These are phyloP conservation scores for Caenorhabditis zanzibari DNA, from an alignment of 2,888 invertebrate species.

Conservation along the genomic window DNA sequence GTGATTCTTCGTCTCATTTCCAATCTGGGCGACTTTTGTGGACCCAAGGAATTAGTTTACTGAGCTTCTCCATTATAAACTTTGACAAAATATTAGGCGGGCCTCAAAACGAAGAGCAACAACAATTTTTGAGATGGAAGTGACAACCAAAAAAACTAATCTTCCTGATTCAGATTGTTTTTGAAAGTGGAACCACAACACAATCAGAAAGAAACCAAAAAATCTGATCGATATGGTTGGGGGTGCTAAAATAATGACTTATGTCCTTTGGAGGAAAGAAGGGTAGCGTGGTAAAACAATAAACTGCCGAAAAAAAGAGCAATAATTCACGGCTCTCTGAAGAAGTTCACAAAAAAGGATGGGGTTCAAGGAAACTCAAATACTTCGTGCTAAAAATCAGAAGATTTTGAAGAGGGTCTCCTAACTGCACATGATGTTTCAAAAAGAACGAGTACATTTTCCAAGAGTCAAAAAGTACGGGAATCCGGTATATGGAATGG, in stretches of 20 bases:
- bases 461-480: slow-evolving; percentile 29
- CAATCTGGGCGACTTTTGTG: slow-evolving; percentile 11
- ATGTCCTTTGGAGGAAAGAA: slow-evolving; percentile 9
- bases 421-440: slow-evolving; percentile 46
- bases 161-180: background rate
- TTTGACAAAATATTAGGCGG: slow-evolving; percentile 44
- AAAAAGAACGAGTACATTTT: slow-evolving; percentile 34
- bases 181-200: background rate
- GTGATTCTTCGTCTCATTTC: slow-evolving; percentile 2
- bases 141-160: slow-evolving; percentile 24
- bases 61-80: slow-evolving; percentile 36
- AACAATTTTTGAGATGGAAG: slow-evolving; percentile 23
- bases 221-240: slow-evolving; percentile 30
- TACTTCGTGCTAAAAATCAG: slow-evolving; percentile 18
- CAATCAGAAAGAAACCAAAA: slow-evolving; percentile 32
- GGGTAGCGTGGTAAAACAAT: slow-evolving; percentile 52
- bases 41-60: slow-evolving; percentile 35
- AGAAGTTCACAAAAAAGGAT: slow-evolving; percentile 41
- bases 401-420: slow-evolving; percentile 25
- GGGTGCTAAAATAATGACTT: slow-evolving; percentile 18
- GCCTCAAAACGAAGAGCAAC: slow-evolving; percentile 8
- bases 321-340: slow-evolving; percentile 46
- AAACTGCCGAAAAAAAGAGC: slow-evolving; percentile 36
- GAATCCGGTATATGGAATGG: slow-evolving; percentile 37
- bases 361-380: slow-evolving; percentile 18